These are phyloP conservation scores for Oceanites oceanicus DNA, from an alignment of 2,113 vertebrate genomes.

Conservation along the genomic window DNA sequence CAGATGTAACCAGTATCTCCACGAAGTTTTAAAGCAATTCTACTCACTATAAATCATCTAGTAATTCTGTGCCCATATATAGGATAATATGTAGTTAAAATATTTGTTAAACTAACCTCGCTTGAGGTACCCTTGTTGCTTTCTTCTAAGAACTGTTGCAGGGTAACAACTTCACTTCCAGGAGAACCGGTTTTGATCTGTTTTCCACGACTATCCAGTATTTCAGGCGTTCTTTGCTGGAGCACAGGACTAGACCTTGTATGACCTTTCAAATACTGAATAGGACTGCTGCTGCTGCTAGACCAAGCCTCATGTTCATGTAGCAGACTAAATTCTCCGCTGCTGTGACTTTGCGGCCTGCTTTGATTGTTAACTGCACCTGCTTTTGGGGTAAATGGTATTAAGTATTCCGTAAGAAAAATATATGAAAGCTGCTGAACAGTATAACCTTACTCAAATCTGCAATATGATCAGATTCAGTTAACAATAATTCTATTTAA, in stretches of 20 bases:
- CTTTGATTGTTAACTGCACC: constrained; percentile 85
- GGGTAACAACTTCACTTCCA: constrained; percentile 86
- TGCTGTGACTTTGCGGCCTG: constrained; percentile 95
- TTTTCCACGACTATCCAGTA: constrained; percentile 64
- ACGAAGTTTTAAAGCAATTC: neutral
- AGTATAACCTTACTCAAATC: neutral
- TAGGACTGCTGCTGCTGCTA: constrained; percentile 90
- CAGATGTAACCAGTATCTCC: neutral
- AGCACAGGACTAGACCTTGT: constrained; percentile 85
- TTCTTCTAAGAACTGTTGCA: constrained; percentile 95
- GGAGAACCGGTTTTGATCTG: constrained; percentile 76
- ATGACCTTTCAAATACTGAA: constrained; percentile 85
- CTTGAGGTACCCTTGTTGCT: constrained; percentile 82
- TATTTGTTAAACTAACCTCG: constrained; percentile 61
- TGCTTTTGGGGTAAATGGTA: constrained; percentile 68
- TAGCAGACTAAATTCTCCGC: constrained; percentile 90
- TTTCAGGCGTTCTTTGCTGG: constrained; percentile 70
- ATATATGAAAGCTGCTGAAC: neutral
- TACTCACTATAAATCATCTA: neutral
- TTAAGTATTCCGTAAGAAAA: neutral
- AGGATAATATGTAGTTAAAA: accelerated
- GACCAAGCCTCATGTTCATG: constrained; percentile 92
- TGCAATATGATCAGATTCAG: neutral
- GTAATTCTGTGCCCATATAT: neutral
- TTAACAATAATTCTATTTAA: neutral